Evolutionary conservation across 2,113 vertebrate genomes (phyloP).

Genomic region (Cololabis saira): DNA sequence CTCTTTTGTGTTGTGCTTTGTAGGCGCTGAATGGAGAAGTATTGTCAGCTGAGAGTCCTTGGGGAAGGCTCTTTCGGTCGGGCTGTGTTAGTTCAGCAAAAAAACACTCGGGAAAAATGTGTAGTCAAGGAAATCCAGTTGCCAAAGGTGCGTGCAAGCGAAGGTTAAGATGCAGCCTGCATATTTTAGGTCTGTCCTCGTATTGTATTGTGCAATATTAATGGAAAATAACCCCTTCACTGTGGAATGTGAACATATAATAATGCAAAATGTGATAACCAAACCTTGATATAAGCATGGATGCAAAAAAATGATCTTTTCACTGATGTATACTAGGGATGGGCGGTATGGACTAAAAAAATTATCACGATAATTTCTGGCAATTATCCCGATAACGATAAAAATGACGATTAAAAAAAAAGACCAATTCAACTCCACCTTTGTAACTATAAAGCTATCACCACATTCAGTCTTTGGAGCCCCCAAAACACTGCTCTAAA

Average conservation of each 20-base stretch:
- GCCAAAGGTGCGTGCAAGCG: conserved; percentile 82
- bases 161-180: neutral
- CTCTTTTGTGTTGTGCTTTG: neutral
- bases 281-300: neutral
- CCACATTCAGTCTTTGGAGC: too few species aligned
- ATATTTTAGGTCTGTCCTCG: neutral
- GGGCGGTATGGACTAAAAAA: too few species aligned
- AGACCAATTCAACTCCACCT: too few species aligned
- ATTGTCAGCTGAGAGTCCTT: conserved; percentile 80
- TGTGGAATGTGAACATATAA: neutral
- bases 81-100: conserved; percentile 83
- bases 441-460: too few species aligned
- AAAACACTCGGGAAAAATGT: conserved; percentile 72
- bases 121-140: conserved; percentile 92
- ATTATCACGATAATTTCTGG: too few species aligned
- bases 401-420: too few species aligned
- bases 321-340: too few species aligned
- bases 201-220: too few species aligned
- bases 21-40: conserved; percentile 83
- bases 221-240: neutral
- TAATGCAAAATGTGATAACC: too few species aligned
- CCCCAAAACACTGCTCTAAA: too few species aligned
- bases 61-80: conserved; percentile 92
- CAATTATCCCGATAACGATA: too few species aligned
- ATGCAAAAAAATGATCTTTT: conserved; percentile 40